A percentile compares a stretch with the other conserved stretches of the same genome.
Conservation (phyloP, 2,113 vertebrate species). For the Ceyx melanurus region DNA sequence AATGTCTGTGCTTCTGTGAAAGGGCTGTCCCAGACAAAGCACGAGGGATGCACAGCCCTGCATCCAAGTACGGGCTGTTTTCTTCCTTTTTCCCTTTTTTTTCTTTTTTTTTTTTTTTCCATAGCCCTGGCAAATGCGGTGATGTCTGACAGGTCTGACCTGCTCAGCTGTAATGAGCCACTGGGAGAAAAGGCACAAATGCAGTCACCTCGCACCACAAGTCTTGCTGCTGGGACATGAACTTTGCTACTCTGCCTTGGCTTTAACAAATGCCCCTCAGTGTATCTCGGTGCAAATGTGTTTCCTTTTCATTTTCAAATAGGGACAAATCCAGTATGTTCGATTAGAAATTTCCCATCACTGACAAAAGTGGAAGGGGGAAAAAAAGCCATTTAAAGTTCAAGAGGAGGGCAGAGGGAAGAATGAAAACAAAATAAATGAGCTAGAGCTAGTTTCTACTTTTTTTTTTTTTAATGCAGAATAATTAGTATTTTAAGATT, state of each 20-base stretch:
- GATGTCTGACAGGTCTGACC: constrained; percentile 53
- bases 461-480: neutral
- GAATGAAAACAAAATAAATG: constrained; percentile 48
- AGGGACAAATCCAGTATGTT: constrained; percentile 56
- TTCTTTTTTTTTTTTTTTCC: neutral
- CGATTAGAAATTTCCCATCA: constrained; percentile 67
- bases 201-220: constrained; percentile 40
- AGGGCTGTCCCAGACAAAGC: constrained; percentile 60
- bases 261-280: constrained; percentile 64
- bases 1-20: constrained; percentile 60
- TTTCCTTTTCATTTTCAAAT: constrained; percentile 74
- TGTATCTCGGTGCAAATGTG: constrained; percentile 63
- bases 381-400: constrained; percentile 57
- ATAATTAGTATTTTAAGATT: neutral
- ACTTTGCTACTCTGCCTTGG: constrained; percentile 64
- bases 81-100: neutral
- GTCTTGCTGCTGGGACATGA: constrained; percentile 63
- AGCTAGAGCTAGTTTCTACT: neutral
- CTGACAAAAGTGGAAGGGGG: constrained; percentile 47
- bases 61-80: constrained; percentile 28
- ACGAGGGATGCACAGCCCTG: constrained; percentile 27
- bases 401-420: constrained; percentile 62
- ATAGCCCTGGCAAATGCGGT: neutral
- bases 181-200: constrained; percentile 51
- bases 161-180: constrained; percentile 32